Evolutionary conservation across 2,797 vertebrate genomes (phyloP).

Genomic region (Hydrolagus colliei): DNA sequence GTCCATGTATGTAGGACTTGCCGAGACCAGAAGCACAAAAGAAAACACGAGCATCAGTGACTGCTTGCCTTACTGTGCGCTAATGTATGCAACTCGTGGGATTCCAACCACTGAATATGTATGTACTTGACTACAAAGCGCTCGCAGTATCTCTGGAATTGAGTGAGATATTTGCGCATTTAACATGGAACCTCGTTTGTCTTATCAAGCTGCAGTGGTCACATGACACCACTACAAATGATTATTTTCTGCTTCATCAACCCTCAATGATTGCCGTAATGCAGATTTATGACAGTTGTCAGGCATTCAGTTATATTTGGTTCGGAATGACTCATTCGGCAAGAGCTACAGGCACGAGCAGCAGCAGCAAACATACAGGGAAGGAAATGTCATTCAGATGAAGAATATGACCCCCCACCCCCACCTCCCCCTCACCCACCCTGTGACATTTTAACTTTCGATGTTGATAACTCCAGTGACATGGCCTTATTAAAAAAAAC

Average conservation of each 20-base stretch:
- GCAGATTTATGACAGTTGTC: conserved; percentile 18
- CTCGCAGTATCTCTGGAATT: not conserved
- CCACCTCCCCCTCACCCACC: too few relatives aligned
- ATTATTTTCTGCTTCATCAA: conserved; percentile 8
- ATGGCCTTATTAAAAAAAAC: not conserved
- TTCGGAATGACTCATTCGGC: not conserved
- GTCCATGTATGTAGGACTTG: not conserved
- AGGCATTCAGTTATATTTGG: not conserved
- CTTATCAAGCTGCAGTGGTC: not conserved
- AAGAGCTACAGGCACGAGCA: not conserved
- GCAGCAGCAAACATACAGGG: not conserved
- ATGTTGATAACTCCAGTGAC: not conserved
- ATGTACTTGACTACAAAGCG: not conserved
- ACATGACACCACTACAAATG: not conserved
- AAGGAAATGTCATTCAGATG: not conserved
- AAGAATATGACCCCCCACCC: not conserved
- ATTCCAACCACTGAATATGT: not conserved
- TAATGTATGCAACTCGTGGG: not conserved
- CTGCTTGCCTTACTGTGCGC: too few relatives aligned
- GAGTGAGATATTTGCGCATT: not conserved
- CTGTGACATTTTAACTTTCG: not conserved
- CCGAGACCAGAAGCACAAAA: not conserved
- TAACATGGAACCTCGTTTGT: conserved; percentile 11
- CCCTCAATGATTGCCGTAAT: conserved; percentile 6
- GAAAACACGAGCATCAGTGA: not conserved